Percentiles rank a stretch among this genome's conserved stretches.
phyloP scores from a whole-genome alignment of 2,113 vertebrate species.

The Triplophysa dalaica region DNA sequence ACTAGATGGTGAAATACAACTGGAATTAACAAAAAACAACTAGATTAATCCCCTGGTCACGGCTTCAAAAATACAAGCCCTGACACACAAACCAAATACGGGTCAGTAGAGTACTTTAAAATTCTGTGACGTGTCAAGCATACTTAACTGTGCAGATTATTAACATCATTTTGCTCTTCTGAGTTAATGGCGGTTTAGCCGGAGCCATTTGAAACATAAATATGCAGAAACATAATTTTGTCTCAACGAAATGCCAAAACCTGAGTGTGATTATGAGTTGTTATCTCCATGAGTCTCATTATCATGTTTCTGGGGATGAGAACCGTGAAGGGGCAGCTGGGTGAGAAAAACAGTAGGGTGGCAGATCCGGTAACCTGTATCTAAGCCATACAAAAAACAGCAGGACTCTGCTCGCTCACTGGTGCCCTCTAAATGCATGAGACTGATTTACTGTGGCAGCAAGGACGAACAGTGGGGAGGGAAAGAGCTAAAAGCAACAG shows the following conservation, averaged over 20 bases:
- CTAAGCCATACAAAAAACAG: conserved; percentile 50
- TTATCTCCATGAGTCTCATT: conserved; percentile 52
- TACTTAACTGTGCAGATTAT: conserved; percentile 38
- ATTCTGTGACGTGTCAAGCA: neutral
- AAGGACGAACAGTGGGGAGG: conserved; percentile 13
- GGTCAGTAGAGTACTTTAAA: conserved; percentile 14
- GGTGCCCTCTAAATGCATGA: conserved; percentile 51
- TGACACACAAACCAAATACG: conserved; percentile 20
- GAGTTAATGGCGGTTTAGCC: conserved; percentile 23
- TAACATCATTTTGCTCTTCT: conserved; percentile 34
- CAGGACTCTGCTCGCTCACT: conserved; percentile 47
- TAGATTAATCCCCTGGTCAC: neutral
- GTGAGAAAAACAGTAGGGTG: conserved; percentile 51
- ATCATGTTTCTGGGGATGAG: conserved; percentile 44
- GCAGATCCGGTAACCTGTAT: conserved; percentile 48
- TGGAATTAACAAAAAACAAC: neutral
- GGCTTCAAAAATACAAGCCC: neutral
- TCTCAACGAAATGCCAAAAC: conserved; percentile 43
- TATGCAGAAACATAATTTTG: conserved; percentile 42
- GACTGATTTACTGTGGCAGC: conserved; percentile 21
- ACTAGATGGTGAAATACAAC: no score
- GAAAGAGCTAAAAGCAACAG: neutral
- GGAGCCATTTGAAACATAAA: conserved; percentile 46
- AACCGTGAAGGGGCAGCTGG: conserved; percentile 42
- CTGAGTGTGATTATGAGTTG: conserved; percentile 56